A percentile compares a stretch with the other conserved stretches of the same genome.
These are phyloP conservation scores for Pissodes strobi DNA, from an alignment of 1,140 invertebrate genomes.

Conservation along the genomic window DNA sequence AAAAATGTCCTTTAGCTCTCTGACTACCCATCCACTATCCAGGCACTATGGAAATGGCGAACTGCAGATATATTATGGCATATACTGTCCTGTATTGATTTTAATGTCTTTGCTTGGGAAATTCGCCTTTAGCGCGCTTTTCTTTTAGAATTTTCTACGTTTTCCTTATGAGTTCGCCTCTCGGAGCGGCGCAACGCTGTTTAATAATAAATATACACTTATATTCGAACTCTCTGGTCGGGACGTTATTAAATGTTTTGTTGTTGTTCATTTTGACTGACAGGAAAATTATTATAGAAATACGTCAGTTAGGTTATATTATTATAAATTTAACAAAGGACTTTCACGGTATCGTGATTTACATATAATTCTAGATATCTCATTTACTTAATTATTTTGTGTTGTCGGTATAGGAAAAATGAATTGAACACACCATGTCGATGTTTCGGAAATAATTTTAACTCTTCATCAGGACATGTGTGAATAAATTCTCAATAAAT, in stretches of 20 bases:
- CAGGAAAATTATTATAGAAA: no score
- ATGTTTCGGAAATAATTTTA: no score
- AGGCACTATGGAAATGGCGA: constrained; percentile 45
- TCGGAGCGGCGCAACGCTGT: constrained; percentile 22
- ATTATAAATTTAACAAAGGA: no score
- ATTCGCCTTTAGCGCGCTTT: constrained; percentile 45
- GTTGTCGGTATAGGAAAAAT: no score
- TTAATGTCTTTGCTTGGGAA: constrained; percentile 50
- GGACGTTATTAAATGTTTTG: neutral
- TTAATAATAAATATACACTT: constrained; percentile 27
- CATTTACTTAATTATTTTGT: no score
- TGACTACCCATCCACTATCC: constrained; percentile 18
- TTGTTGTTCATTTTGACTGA: neutral
- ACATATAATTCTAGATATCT: no score
- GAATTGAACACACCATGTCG: no score
- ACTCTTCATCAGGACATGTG: no score
- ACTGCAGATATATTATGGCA: constrained; percentile 54
- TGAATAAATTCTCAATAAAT: no score
- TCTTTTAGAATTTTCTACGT: constrained; percentile 42
- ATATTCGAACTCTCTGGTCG: neutral
- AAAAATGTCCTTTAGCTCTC: neutral
- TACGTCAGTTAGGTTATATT: no score
- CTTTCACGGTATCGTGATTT: no score
- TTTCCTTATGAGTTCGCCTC: constrained; percentile 1
- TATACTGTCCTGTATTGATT: constrained; percentile 53